phyloP scores from a whole-genome alignment of 1,140 invertebrate species.

The Eubasilissa regina region DNA sequence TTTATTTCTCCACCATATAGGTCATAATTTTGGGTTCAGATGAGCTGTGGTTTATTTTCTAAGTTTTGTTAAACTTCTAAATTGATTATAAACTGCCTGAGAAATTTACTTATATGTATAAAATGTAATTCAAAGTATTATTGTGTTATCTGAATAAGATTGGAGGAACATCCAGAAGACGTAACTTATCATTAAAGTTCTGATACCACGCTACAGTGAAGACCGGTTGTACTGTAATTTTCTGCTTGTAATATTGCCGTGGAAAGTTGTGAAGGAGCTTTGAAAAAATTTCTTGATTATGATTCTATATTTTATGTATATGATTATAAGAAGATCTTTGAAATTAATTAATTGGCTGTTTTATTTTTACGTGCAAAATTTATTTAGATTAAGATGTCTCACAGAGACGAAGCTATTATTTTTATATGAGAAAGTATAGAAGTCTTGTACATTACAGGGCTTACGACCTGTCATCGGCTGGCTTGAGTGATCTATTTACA shows the following conservation, averaged over 20 bases:
- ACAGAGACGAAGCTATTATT: too few species aligned
- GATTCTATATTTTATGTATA: conserved; percentile 30
- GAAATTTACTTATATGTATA: too few species aligned
- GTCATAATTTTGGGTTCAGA: neutral
- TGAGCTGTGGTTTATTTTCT: neutral
- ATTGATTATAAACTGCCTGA: too few species aligned
- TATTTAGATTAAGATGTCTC: too few species aligned
- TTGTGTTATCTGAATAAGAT: neutral
- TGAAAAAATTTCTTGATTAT: conserved; percentile 23
- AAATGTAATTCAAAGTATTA: too few species aligned
- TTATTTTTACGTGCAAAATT: neutral
- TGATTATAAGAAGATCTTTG: conserved; percentile 31
- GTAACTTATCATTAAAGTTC: too few species aligned
- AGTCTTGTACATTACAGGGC: too few species aligned
- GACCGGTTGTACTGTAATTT: neutral
- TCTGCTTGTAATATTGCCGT: conserved; percentile 23
- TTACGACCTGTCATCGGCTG: too few species aligned
- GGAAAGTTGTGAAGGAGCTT: conserved; percentile 8
- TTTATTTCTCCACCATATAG: neutral
- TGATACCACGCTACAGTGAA: too few species aligned
- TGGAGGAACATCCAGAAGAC: neutral
- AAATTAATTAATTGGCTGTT: neutral
- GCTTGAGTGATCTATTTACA: too few species aligned
- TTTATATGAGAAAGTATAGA: too few species aligned
- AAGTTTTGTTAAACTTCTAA: neutral